Conservation (phyloP, 2,113 vertebrate species). For the Ameiurus melas region DNA sequence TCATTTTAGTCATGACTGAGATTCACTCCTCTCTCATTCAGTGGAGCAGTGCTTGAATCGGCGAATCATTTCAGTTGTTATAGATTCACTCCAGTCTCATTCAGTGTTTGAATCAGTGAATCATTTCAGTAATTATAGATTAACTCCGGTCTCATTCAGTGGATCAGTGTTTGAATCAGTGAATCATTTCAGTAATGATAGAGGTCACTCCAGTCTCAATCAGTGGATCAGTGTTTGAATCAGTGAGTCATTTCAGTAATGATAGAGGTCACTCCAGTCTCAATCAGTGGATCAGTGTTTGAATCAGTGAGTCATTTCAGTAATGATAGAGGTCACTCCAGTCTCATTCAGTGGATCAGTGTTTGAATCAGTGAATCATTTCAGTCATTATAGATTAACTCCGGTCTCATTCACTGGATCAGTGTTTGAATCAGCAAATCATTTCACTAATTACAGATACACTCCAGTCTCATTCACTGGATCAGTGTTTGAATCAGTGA, state of each 20-base stretch:
- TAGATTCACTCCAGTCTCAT: too few relatives aligned
- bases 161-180: too few relatives aligned
- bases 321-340: not conserved
- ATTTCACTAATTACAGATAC: not conserved
- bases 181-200: not conserved
- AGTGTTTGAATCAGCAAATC: not conserved
- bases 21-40: not conserved
- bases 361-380: not conserved
- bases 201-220: not conserved
- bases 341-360: not conserved
- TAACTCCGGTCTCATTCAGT: too few relatives aligned
- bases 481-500: not conserved
- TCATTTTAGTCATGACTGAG: not conserved
- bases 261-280: not conserved
- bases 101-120: not conserved
- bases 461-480: not conserved
- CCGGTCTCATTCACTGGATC: not conserved
- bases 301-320: not conserved
- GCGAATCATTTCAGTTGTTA: not conserved
- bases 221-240: not conserved
- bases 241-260: not conserved
- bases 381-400: not conserved
- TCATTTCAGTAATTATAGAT: too few relatives aligned
- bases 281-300: too few relatives aligned
- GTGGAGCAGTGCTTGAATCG: too few relatives aligned